phyloP scores from a whole-genome alignment of 2,797 vertebrate species.

The Chiroxiphia lanceolata region DNA sequence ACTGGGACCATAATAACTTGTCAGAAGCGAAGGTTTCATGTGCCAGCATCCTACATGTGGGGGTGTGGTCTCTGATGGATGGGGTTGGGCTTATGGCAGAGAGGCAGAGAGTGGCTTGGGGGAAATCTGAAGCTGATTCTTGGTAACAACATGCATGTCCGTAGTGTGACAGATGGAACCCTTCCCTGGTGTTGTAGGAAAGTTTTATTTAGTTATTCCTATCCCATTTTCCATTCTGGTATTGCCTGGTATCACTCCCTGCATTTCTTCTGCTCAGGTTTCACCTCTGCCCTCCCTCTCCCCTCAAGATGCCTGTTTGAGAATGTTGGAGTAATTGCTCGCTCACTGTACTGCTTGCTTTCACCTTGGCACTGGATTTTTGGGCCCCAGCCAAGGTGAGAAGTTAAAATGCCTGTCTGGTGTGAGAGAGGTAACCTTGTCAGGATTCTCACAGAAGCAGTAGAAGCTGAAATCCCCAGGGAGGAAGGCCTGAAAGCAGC shows the following conservation, averaged over 20 bases:
- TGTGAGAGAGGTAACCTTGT: not conserved
- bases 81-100: fast-evolving
- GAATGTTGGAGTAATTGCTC: not conserved
- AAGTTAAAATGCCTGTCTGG: not conserved
- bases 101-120: not conserved
- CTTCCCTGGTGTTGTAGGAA: not conserved
- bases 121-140: not conserved
- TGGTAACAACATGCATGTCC: not conserved
- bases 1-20: fast-evolving
- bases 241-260: not conserved
- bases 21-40: not conserved
- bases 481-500: not conserved
- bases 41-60: not conserved
- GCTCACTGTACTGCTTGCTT: not conserved
- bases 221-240: not conserved
- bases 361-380: not conserved
- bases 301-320: not conserved
- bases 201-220: not conserved
- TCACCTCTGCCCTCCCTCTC: not conserved
- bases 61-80: not conserved
- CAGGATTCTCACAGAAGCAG: not conserved
- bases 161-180: not conserved
- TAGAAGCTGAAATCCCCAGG: not conserved
- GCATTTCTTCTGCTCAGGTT: not conserved
- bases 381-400: not conserved